Percentiles rank a stretch among this genome's conserved stretches.
These are phyloP conservation scores for Neolamprologus sp. DNA, from an alignment of 2,113 vertebrate genomes.

Conservation along the genomic window DNA sequence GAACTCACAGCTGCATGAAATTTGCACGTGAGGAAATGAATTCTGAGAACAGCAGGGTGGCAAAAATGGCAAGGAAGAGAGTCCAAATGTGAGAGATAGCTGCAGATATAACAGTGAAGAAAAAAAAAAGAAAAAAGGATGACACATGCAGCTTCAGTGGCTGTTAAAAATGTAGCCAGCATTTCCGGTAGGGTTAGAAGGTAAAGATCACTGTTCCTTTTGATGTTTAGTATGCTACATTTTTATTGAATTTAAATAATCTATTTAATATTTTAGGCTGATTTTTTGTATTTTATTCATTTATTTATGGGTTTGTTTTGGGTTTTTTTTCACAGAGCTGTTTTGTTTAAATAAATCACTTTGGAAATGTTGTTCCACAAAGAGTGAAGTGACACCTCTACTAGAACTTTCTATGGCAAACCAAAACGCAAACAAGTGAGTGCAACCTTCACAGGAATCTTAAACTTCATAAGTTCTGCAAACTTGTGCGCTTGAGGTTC, in stretches of 20 bases:
- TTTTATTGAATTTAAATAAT: neutral
- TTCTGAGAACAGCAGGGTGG: neutral
- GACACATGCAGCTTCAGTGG: neutral
- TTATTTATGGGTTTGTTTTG: neutral
- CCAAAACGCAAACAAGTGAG: neutral
- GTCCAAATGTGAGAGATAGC: neutral
- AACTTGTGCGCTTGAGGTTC: neutral
- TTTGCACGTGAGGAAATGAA: neutral
- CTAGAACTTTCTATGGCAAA: neutral
- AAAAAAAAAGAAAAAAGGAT: neutral
- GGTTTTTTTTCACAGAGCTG: rapidly evolving
- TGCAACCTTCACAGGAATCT: neutral
- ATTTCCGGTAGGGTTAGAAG: neutral
- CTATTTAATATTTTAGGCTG: neutral
- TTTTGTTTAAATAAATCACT: neutral
- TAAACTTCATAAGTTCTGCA: neutral
- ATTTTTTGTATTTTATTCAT: neutral
- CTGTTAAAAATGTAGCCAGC: neutral
- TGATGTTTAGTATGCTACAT: neutral
- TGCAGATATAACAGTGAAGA: neutral
- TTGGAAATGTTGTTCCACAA: neutral
- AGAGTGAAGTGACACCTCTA: neutral
- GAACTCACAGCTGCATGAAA: neutral
- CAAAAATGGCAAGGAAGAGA: neutral
- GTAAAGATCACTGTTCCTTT: neutral